Base-by-base conservation (phyloP, 2,888 invertebrate species). In the Pristionchus maxplancki region DNA sequence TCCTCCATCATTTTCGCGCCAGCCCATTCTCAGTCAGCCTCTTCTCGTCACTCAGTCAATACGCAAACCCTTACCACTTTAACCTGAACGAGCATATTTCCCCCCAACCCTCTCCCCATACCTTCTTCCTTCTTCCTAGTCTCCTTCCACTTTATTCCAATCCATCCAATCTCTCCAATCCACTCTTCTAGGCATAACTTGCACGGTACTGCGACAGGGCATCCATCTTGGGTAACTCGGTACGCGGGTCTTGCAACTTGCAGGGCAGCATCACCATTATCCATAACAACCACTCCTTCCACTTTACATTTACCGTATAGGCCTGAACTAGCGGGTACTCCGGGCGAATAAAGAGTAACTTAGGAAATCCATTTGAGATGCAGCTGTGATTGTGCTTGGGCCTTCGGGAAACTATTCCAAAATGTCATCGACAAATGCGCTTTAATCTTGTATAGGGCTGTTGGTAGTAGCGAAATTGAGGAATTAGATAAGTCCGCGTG, bases 261-360 rank as follows among this genome's bases (percentile, higher is more conserved):
- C 13, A 28, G 67, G 78, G n/a, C 44, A 78, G 40, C 4, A 78
- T 44, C 44, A 48, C 44, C 78, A 78, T 48, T 78, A 34, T 78
- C 28, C 44, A 78, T 48, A 74, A 40, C 44, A 78, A 78, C n/a
- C 9, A 44, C 20, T 78, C 71, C 71, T 37, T 78, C 78, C 78
- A 78, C 15, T 58, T 31, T n/a, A n/a, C n/a, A n/a, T n/a, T 71
- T 37, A 78, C 9, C 13, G 9, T 78, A 44, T 78, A 78, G 13
- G 24, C 78, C 78, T 78, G 78, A 78, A 78, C 78, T 28, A 78
- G 40, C 78, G 78, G 78, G 78, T 78, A 40, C 40, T 78, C 78
- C 40, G 28, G 31, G 44, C n/a, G 44, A 34, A 48, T n/a, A 11
- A 44, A 78, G 28, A 20, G 28, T 40, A 78, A 78, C 78, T 74